Evolutionary conservation across 2,113 vertebrate genomes (phyloP), one percentile per base, ranked within the genome.

Genomic region (Ictalurus furcatus): DNA sequence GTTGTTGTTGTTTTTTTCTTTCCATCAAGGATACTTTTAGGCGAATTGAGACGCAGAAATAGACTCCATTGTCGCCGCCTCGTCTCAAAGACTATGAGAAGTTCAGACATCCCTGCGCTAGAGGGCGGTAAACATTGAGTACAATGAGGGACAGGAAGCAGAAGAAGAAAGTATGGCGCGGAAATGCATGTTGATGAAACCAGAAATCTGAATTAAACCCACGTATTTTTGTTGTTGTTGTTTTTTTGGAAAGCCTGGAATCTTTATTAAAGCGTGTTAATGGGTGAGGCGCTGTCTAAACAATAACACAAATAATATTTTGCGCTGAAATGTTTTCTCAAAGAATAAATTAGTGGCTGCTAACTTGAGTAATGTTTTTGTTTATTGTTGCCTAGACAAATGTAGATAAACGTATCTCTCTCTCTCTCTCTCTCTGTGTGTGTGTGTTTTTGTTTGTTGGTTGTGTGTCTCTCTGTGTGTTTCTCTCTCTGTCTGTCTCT

Each of bases 211-310:
- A 83, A 54, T 13, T 3, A 81, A 54, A 58, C 3, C 76, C 44
- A 0, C 2, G 9, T 12, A 6, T 71, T 34, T 71, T 9, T 74
- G 7, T 48, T 48, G 6, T 48, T 14, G 1, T 58, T 82, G 11
- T 37, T 4, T 82, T 59, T 59, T 12, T 37, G 30, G 80, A 82
- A 59, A 58, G 8, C 14, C n/a, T 58, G 80, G 8, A 0, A 6
- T 83, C 30, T 25, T 83, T 14, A 21, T 17, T 76, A 48, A 48
- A 30, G 1, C n/a, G 19, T 56, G 16, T 56, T 81, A 37, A 83
- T 83, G 80, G 80, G 80, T 83, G 80, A 83, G 80, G 9, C 8
- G 19, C 30, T 83, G 56, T 61, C 30, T 37, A n/a, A 58, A 82
- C 3, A n/a, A n/a, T n/a, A 0, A 40, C 0, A 21, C n/a, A 11